These are phyloP conservation scores for Spermophilus dauricus DNA, from an alignment of 2,113 vertebrate genomes.

Conservation along the genomic window DNA sequence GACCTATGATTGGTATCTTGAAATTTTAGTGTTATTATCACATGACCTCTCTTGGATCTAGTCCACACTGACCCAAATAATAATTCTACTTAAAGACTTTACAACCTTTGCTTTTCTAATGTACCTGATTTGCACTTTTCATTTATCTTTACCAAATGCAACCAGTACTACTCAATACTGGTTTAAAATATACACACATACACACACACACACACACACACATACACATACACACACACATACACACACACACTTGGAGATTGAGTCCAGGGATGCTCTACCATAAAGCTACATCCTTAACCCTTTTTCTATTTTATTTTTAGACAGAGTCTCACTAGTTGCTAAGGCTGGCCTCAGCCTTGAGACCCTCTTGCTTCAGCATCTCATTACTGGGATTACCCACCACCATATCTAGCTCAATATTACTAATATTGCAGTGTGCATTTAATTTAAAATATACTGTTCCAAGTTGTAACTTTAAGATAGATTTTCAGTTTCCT, in stretches of 20 bases:
- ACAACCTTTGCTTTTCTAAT: neutral
- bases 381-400: neutral
- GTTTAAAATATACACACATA: too few species aligned
- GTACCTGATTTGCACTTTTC: neutral
- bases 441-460: neutral
- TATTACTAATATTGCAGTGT: neutral
- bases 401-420: neutral
- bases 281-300: neutral
- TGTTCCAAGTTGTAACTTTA: neutral
- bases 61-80: neutral
- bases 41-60: neutral
- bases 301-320: neutral
- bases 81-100: constrained; percentile 5
- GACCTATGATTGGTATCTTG: neutral
- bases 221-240: too few species aligned
- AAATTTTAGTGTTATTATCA: neutral
- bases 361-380: neutral
- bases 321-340: neutral
- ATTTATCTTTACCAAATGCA: neutral
- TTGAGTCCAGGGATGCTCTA: neutral
- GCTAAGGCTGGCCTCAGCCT: neutral
- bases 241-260: neutral
- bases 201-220: too few species aligned
- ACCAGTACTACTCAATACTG: neutral
- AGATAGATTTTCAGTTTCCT: constrained; percentile 1